Conservation (phyloP, 2,888 invertebrate genomes). For the Trichopoda pennipes region DNA sequence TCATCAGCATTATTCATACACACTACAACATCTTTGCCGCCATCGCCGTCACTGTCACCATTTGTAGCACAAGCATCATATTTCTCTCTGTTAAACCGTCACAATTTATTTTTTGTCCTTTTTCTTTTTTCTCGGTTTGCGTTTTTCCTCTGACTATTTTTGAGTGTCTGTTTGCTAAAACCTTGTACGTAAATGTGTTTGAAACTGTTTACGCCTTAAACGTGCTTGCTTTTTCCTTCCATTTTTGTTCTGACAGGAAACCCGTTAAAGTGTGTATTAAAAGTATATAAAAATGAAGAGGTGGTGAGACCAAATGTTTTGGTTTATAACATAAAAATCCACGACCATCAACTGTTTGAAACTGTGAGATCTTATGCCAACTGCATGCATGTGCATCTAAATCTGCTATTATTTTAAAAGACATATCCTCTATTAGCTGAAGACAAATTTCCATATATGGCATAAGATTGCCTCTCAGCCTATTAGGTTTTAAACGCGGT, state of each 20-base stretch:
- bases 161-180: slow-evolving; percentile 39
- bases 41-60: slow-evolving; percentile 39
- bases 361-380: slow-evolving; percentile 24
- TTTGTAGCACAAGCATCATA: slow-evolving; percentile 37
- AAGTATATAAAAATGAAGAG: background rate
- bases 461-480: slow-evolving; percentile 38
- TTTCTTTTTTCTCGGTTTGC: background rate
- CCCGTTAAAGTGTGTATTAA: slow-evolving; percentile 27
- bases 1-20: slow-evolving; percentile 29
- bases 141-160: slow-evolving; percentile 1
- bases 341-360: slow-evolving; percentile 25
- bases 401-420: slow-evolving; percentile 33
- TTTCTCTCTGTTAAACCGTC: slow-evolving; percentile 57
- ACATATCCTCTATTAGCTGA: slow-evolving; percentile 1
- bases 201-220: slow-evolving; percentile 56
- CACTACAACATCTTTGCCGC: slow-evolving; percentile 1
- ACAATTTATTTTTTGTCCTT: slow-evolving; percentile 42
- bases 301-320: background rate
- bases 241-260: slow-evolving; percentile 35
- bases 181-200: slow-evolving; percentile 54
- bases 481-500: slow-evolving; percentile 62
- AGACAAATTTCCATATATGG: slow-evolving; percentile 12
- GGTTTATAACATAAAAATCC: slow-evolving; percentile 19
- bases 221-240: slow-evolving; percentile 44
- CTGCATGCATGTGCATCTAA: slow-evolving; percentile 26